Conservation (phyloP, 2,113 vertebrate species). For the Strigops habroptila region DNA sequence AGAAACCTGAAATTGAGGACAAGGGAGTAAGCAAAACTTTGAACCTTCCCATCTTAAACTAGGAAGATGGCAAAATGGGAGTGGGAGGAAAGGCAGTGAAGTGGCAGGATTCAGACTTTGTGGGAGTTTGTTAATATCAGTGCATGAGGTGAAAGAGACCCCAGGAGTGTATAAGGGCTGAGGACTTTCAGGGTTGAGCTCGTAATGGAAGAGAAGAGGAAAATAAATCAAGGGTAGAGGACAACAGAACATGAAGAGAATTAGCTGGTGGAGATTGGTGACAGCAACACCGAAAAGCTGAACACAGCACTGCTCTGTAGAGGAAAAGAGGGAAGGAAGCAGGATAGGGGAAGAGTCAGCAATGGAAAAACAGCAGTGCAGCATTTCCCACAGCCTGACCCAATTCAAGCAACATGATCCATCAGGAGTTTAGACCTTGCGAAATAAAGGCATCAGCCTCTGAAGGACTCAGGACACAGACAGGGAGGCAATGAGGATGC, state of each 20-base stretch:
- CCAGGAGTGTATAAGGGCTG: background rate
- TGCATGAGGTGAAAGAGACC: background rate
- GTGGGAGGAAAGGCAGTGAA: background rate
- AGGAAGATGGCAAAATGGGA: background rate
- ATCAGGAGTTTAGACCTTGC: background rate
- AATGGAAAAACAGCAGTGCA: background rate
- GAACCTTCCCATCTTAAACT: background rate
- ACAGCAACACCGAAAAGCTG: background rate
- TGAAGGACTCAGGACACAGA: background rate
- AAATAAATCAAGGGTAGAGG: background rate
- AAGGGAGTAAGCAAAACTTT: background rate
- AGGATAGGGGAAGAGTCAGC: background rate
- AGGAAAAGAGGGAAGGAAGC: background rate
- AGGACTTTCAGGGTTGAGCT: background rate
- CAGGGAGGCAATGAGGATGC: background rate
- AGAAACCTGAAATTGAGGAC: background rate
- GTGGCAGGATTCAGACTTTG: background rate
- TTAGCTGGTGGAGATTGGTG: background rate
- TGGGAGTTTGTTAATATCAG: background rate
- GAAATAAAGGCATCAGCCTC: background rate
- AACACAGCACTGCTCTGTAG: background rate
- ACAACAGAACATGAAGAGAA: background rate
- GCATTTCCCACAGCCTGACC: background rate
- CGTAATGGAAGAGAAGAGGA: background rate
- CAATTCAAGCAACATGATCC: background rate